These are phyloP conservation scores for Hirundichthys speculiger DNA, from an alignment of 2,113 vertebrate species.

Conservation along the genomic window DNA sequence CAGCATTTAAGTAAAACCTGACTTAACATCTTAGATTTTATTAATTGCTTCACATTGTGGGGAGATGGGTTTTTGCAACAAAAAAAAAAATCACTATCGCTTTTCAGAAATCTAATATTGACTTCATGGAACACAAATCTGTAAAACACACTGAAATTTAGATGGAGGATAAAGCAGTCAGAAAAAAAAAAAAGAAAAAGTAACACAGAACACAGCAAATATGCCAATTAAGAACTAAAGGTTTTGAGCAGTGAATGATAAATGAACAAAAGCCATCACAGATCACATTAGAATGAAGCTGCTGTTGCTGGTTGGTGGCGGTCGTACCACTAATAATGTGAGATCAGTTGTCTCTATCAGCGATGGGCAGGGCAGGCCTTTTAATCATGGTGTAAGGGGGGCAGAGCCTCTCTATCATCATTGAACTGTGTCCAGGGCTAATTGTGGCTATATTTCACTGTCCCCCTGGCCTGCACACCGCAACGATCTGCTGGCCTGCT, in stretches of 20 bases:
- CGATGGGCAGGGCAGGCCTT: slow-evolving; percentile 88
- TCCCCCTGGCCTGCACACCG: slow-evolving; percentile 80
- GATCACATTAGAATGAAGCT: slow-evolving; percentile 86
- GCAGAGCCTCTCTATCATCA: slow-evolving; percentile 93
- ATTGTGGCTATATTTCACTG: slow-evolving; percentile 99
- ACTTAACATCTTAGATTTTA: too few relatives aligned
- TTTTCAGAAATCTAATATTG: too few relatives aligned
- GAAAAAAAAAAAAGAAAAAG: not conserved
- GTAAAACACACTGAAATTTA: not conserved
- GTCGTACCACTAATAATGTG: slow-evolving; percentile 92
- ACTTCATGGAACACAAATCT: too few relatives aligned
- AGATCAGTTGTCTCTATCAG: slow-evolving; percentile 98
- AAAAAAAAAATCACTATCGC: too few relatives aligned
- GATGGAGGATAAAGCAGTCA: not conserved
- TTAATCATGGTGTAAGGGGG: slow-evolving; percentile 97
- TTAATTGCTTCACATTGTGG: too few relatives aligned
- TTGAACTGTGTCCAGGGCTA: slow-evolving; percentile 97
- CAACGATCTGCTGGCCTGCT: slow-evolving; percentile 70
- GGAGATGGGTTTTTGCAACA: too few relatives aligned
- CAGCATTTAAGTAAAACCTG: too few relatives aligned
- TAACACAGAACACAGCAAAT: slow-evolving; percentile 10
- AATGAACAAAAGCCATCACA: slow-evolving; percentile 70
- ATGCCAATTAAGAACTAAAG: slow-evolving; percentile 29
- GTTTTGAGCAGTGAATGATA: slow-evolving; percentile 36
- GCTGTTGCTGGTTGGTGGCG: slow-evolving; percentile 68